Base-by-base conservation (phyloP, 2,113 vertebrate species). In the Pterocles burchelli region DNA sequence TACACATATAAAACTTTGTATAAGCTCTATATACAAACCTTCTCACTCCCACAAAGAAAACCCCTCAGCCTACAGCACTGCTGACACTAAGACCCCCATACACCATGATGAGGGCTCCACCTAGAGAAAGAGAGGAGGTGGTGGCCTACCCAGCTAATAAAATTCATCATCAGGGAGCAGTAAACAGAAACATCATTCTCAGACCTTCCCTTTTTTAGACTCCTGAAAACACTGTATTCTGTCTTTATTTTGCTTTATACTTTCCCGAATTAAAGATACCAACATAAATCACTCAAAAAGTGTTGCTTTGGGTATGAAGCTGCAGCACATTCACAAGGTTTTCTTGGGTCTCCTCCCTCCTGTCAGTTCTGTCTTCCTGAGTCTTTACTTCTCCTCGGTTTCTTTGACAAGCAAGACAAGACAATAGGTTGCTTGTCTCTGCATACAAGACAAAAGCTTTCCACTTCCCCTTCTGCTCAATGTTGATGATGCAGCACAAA, bases 91-190 rank as follows among this genome's bases (percentile, higher is more conserved):
- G 15, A 11, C 26, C 6, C 21, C 18, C 9, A 18, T 52, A 57
- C 7, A 3, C 0, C 15, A 21, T 4, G 9, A 13, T 6, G 21
- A 72, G 13, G 6, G 13, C 57, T 81, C 51, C 10, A 57, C 31
- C 38, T 41, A 73, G 17, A 54, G n/a, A 68, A 82, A 38, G 28
- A n/a, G 31, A 84, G 28, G 16, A 49, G 63, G 6, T 20, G 17
- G 10, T 41, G 59, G 22, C 31, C 28, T 49, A 24, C 24, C 14
- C n/a, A 72, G 10, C 31, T 52, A 8, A 18, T n/a, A 11, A 76
- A 85, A 41, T 33, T 3, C 11, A 54, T 61, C 17, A 41, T 38
- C 20, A 93, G 18, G 2, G 2, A 85, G n/a, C 20, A 76, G 31
- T 25, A 34, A 83, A 83, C 22, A 73, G 36, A 72, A 82, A 24